phyloP scores from a whole-genome alignment of 2,797 vertebrate genomes.

The Ptychobarbus kaznakovi region DNA sequence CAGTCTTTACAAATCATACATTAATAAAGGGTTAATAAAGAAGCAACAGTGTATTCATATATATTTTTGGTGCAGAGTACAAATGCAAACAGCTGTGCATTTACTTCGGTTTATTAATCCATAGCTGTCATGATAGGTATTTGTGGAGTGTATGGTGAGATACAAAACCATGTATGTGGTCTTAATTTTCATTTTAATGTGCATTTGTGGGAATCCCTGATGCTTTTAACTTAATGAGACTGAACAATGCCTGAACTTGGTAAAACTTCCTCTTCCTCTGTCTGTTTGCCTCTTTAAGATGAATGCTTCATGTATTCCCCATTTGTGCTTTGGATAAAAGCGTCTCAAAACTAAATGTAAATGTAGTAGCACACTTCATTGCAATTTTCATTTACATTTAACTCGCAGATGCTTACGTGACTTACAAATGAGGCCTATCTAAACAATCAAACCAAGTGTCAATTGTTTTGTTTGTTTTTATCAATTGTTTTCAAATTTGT shows the following conservation, averaged over 20 bases:
- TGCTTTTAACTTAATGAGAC: background rate
- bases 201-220: background rate
- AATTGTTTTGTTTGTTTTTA: background rate
- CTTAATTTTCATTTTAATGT: background rate
- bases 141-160: background rate
- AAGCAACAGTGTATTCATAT: too few relatives aligned
- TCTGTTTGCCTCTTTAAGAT: too few relatives aligned
- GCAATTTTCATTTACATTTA: background rate
- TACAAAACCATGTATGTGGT: background rate
- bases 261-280: too few relatives aligned
- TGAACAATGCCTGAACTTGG: background rate
- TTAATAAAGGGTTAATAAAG: background rate
- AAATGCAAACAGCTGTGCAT: background rate
- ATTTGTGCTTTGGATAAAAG: too few relatives aligned
- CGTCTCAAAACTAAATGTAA: too few relatives aligned
- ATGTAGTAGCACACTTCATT: background rate
- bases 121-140: background rate
- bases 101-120: background rate
- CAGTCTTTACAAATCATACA: background rate
- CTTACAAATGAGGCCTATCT: background rate
- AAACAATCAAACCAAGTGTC: background rate
- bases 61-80: background rate
- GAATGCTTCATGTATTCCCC: too few relatives aligned
- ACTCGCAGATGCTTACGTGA: background rate
- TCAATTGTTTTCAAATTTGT: background rate